phyloP scores from a whole-genome alignment of 2,888 invertebrate genomes.

The Neocrepidodera transversa region DNA sequence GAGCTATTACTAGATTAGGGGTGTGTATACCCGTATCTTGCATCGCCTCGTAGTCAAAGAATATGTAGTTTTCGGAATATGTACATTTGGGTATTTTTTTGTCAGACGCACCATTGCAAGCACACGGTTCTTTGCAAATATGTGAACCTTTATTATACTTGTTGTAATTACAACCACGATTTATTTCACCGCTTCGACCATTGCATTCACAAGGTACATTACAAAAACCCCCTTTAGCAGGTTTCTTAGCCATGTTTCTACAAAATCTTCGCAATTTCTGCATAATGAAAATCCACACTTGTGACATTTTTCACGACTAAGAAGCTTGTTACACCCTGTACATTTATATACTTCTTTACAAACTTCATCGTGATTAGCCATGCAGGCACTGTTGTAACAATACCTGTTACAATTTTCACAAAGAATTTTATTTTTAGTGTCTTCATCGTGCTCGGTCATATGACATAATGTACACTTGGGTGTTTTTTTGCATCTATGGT shows the following conservation, averaged over 20 bases:
- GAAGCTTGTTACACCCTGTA: not conserved
- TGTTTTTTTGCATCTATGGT: not conserved
- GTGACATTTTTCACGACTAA: not conserved
- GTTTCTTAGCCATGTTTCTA: not conserved
- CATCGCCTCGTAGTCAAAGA: conserved; percentile 16
- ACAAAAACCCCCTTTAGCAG: not conserved
- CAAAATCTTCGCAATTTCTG: not conserved
- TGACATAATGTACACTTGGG: not conserved
- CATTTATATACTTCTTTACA: conserved; percentile 1
- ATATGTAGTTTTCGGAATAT: conserved; percentile 18
- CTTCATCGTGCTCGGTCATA: not conserved
- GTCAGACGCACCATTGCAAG: conserved; percentile 8
- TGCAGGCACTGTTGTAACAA: not conserved
- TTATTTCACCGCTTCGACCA: not conserved
- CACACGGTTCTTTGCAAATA: not conserved
- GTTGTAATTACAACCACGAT: not conserved
- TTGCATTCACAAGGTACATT: conserved; percentile 1
- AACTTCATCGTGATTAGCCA: not conserved
- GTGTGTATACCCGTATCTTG: not conserved
- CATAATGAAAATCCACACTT: not conserved
- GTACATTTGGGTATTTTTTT: conserved; percentile 3
- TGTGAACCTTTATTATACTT: not conserved
- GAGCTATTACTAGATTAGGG: conserved; percentile 4
- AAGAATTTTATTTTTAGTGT: conserved; percentile 5
- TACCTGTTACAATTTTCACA: conserved; percentile 8